These are phyloP conservation scores for Campylomormyrus tamandua DNA, from an alignment of 2,113 vertebrate species.

Conservation along the genomic window DNA sequence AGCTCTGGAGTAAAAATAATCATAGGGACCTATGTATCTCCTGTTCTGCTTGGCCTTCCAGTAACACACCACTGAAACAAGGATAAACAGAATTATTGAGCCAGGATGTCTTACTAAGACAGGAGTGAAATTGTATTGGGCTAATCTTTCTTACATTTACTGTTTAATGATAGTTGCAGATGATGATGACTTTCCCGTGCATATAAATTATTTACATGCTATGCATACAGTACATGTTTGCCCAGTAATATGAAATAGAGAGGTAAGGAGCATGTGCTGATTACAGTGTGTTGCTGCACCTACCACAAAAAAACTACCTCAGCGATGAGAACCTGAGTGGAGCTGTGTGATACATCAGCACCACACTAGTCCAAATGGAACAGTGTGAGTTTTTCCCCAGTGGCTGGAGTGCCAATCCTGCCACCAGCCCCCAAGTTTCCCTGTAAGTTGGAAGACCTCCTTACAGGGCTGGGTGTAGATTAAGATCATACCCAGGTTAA, in stretches of 20 bases:
- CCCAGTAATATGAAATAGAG: neutral
- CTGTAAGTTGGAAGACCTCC: too few species aligned
- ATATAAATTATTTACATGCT: slow-evolving; percentile 3
- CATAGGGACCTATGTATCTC: neutral
- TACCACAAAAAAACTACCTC: too few species aligned
- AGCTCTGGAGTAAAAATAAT: neutral
- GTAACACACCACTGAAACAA: neutral
- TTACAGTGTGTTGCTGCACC: too few species aligned
- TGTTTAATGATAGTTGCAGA: neutral
- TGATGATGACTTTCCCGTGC: neutral
- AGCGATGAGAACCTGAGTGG: too few species aligned
- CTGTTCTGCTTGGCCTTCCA: neutral
- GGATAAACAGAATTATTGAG: slow-evolving; percentile 4
- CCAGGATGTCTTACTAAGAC: slow-evolving; percentile 11
- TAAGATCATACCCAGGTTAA: too few species aligned
- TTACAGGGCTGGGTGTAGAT: too few species aligned
- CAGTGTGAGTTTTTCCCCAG: too few species aligned
- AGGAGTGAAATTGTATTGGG: neutral
- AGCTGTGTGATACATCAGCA: too few species aligned
- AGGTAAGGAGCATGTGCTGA: too few species aligned
- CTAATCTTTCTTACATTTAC: neutral
- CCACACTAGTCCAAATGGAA: too few species aligned
- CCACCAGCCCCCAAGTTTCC: too few species aligned
- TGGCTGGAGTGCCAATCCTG: too few species aligned
- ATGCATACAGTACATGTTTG: neutral